Evolutionary conservation across 1,140 invertebrate genomes (phyloP).

Genomic region (Mactra quadrangularis): DNA sequence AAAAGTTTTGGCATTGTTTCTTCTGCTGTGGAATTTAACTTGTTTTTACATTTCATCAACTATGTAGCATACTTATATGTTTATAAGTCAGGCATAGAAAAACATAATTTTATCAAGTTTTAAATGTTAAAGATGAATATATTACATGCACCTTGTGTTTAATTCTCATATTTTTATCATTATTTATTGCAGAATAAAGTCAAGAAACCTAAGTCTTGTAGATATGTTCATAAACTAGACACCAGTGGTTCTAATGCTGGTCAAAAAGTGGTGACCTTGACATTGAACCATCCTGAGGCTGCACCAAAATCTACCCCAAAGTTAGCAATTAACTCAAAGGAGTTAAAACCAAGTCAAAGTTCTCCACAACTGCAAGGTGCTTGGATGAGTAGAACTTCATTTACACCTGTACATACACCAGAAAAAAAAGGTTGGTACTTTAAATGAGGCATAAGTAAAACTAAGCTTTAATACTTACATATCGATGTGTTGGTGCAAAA

Average conservation of each 20-base stretch:
- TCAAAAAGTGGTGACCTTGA: slow-evolving; percentile 76
- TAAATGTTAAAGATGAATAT: too few species aligned
- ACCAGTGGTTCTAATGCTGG: slow-evolving; percentile 59
- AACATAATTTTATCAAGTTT: too few species aligned
- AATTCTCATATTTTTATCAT: neutral
- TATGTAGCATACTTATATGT: too few species aligned
- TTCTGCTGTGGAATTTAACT: too few species aligned
- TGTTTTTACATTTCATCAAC: too few species aligned
- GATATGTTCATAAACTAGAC: slow-evolving; percentile 74
- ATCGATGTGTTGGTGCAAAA: too few species aligned
- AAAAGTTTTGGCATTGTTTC: too few species aligned
- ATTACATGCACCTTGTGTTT: too few species aligned
- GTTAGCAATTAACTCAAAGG: slow-evolving; percentile 25
- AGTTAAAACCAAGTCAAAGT: slow-evolving; percentile 47
- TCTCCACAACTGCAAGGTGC: slow-evolving; percentile 65
- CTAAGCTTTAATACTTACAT: too few species aligned
- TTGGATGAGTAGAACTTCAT: slow-evolving; percentile 59
- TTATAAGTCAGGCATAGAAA: too few species aligned
- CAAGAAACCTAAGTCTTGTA: slow-evolving; percentile 72
- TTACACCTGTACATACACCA: slow-evolving; percentile 40
- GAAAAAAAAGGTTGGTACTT: slow-evolving; percentile 52
- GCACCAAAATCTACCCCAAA: neutral
- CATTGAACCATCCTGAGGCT: slow-evolving; percentile 54
- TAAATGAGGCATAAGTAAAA: neutral
- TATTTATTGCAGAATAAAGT: slow-evolving; percentile 69